Evolutionary conservation across 2,888 invertebrate species (phyloP), one percentile per base, ranked within the genome.

Genomic region (Nephrocerus scutellatus): DNA sequence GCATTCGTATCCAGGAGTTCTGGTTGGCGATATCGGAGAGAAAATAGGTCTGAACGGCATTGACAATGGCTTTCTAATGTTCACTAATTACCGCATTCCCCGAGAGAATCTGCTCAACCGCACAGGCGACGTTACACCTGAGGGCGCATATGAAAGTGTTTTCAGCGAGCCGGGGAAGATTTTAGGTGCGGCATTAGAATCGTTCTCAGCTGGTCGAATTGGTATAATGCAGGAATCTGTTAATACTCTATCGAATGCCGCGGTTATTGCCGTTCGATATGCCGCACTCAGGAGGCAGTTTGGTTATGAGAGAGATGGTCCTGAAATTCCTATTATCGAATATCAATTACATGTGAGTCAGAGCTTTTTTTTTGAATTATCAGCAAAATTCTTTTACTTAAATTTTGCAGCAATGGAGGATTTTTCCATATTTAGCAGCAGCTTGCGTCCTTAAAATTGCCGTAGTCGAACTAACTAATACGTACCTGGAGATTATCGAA

Each of bases 31-130:
- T 57, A 86, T 93, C 76, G 93, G 93, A 0, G 87, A 87, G 64
- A 95, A 95, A 72, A 77, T 86, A 31, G 93, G 92, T 7, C 76
- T 90, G 33, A 85, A 92, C 62, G 92, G 90, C 4, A 80, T 92
- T 43, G 93, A 95, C 65, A 95, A 95, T 67, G 95, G 93, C 9
- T 91, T 90, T 63, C 76, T 90, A 47, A 77, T 87, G 70, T 92
- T 93, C 70, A 79, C 86, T 59, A 79, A 88, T 54, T 90, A 88
- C 66, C 76, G 86, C 56, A 86, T 95, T 67, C 88, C 91, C 2
- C 76, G 84, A 36, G 84, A 82, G 56, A 83, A 84, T 62, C 72
- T 93, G 1, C 71, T 95, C 36, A 92, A 93, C 66, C 76, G 85
- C 52, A 89, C 85, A 0, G 92, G 88, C 6, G 91, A 93, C 63